These are phyloP conservation scores for Penelope pileata DNA, from an alignment of 2,113 vertebrate genomes.

Conservation along the genomic window DNA sequence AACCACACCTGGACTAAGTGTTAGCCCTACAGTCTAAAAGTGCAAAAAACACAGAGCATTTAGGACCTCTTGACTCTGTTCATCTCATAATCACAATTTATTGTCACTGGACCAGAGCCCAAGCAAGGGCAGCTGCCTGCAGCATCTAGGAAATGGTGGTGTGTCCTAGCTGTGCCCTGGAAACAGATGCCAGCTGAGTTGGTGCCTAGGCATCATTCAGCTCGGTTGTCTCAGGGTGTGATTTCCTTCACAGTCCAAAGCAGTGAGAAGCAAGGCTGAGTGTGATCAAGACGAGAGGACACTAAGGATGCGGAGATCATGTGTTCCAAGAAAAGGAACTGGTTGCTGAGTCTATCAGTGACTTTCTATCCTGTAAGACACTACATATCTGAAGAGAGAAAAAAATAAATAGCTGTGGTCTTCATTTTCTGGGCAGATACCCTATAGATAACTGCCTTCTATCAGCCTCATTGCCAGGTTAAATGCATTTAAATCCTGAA, in stretches of 20 bases:
- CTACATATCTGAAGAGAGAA: neutral
- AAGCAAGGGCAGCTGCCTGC: neutral
- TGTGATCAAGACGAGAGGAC: neutral
- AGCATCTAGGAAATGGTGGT: neutral
- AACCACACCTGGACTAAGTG: neutral
- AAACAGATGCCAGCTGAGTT: neutral
- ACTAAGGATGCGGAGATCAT: neutral
- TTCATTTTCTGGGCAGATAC: neutral
- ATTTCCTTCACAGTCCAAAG: neutral
- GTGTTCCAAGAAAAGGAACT: neutral
- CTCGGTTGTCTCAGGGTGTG: neutral
- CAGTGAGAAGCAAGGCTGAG: neutral
- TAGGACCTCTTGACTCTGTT: neutral
- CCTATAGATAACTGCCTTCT: neutral
- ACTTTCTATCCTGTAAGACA: neutral
- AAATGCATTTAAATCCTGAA: neutral
- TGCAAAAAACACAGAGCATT: neutral
- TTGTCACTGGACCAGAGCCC: neutral
- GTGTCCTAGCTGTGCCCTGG: neutral
- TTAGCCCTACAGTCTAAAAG: neutral
- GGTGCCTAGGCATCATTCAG: neutral
- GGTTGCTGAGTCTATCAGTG: neutral
- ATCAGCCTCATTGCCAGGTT: neutral
- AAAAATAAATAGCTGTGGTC: neutral
- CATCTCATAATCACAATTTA: neutral